Base-by-base conservation (phyloP, 2,797 vertebrate species). In the Phrynocephalus vlangalii region DNA sequence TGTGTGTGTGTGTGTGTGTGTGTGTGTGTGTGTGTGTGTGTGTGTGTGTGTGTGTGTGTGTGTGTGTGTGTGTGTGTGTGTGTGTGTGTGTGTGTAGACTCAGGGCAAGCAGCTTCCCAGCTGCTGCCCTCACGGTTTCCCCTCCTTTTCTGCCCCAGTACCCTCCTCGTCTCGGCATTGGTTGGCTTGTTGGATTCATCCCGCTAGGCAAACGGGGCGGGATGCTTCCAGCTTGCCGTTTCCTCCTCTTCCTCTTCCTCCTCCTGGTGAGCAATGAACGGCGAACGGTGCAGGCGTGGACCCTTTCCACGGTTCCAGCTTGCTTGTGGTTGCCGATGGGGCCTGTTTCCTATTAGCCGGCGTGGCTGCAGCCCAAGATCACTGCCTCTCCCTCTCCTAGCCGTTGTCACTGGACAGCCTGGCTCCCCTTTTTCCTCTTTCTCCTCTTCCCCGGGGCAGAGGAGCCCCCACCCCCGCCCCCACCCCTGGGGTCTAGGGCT, bases 171-270 rank as follows among this genome's bases (percentile, higher is more conserved):
- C 56, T 72, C 88, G 70, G 28, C 33, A 68, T 26, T 48, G 48
- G 0, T 79, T 6, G 92, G 22, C 92, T 94, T 91, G 73, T 91
- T 86, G 86, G 84, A 89, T 84, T 77, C 88, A 85, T 93, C 91
- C 87, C 0, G 16, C 77, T 89, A 88, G 88, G 93, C 94, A 94
- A 95, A 94, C 93, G 90, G 1, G 86, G 68, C 82, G 89, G 38
- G 87, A 80, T 60, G 11, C 86, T 87, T 93, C 91, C 91, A 90
- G 91, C 91, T 89, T 63, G 89, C 0, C 0, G 80, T 24, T 3
- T 4, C 6, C 24, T 4, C 30, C 33, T 33, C 30, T 11, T 30
- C 67, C 67, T 11, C 1, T 8, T 2, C n/a, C 85, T 24, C 20
- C 72, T 28, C 6, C 44, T 8, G 63, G 44, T 80, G 6, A 82